These are phyloP conservation scores for Hylaea fasciaria DNA, from an alignment of 2,888 invertebrate genomes.

Conservation along the genomic window DNA sequence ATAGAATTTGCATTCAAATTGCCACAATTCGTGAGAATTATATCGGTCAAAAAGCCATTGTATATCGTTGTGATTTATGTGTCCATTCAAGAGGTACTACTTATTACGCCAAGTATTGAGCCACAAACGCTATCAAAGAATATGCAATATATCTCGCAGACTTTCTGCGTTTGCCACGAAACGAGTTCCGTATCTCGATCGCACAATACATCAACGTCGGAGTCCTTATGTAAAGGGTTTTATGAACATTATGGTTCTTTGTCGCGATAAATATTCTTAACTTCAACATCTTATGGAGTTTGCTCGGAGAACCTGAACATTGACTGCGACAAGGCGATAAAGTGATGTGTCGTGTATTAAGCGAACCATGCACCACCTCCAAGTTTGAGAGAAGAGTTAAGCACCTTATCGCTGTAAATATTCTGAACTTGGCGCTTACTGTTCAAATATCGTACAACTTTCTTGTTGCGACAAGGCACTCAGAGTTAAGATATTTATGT, in stretches of 20 bases:
- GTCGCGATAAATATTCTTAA: constrained; percentile 25
- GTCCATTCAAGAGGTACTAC: too few species aligned
- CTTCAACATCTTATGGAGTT: constrained; percentile 4
- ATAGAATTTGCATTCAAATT: constrained; percentile 2
- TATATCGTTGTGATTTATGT: not conserved
- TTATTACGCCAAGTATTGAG: not conserved
- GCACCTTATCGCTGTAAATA: constrained; percentile 21
- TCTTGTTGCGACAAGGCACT: constrained; percentile 28
- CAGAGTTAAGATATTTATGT: constrained; percentile 27
- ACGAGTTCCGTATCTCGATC: constrained; percentile 49
- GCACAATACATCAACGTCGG: constrained; percentile 59
- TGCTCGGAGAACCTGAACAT: constrained; percentile 1
- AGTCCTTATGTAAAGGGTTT: constrained; percentile 51
- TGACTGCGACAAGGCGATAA: constrained; percentile 20
- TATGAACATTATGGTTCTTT: constrained; percentile 25
- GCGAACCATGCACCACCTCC: constrained; percentile 37
- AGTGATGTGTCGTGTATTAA: constrained; percentile 36
- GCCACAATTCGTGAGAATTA: too few species aligned
- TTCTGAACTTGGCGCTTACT: constrained; percentile 5
- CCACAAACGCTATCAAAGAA: constrained; percentile 10
- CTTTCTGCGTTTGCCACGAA: constrained; percentile 34
- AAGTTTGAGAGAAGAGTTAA: constrained; percentile 8
- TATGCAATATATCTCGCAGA: constrained; percentile 33
- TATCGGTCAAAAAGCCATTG: not conserved
- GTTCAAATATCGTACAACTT: constrained; percentile 12